These are phyloP conservation scores for Palythoa grandiflora DNA, from an alignment of 92 coral and sea anemone genomes.

Conservation along the genomic window DNA sequence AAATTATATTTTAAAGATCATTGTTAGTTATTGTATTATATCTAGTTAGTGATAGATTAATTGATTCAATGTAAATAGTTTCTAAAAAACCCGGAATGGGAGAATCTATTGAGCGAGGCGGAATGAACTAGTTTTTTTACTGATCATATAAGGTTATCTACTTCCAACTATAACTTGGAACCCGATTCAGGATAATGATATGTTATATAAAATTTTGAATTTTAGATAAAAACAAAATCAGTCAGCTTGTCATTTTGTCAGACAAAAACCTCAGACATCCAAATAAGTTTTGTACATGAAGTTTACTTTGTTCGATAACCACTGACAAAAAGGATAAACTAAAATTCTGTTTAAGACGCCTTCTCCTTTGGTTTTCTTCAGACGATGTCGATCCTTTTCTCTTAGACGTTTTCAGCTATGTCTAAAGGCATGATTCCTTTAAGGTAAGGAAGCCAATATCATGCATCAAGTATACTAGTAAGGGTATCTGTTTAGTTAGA, in stretches of 20 bases:
- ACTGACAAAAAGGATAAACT: neutral
- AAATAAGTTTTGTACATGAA: neutral
- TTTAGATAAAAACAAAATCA: too few species aligned
- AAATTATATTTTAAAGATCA: too few species aligned
- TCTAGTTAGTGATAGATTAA: too few species aligned
- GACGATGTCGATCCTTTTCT: conserved; percentile 82
- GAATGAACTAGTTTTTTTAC: too few species aligned
- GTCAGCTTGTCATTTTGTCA: neutral
- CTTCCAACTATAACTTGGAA: too few species aligned
- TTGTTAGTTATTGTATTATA: too few species aligned
- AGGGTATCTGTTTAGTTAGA: neutral
- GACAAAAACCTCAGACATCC: neutral
- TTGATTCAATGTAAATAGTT: too few species aligned
- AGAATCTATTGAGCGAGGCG: too few species aligned
- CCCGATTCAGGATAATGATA: too few species aligned
- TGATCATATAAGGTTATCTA: too few species aligned
- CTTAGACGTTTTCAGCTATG: conserved; percentile 75
- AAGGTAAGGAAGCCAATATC: conserved; percentile 59
- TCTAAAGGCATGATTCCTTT: conserved; percentile 49
- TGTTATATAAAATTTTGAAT: too few species aligned
- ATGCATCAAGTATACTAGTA: neutral
- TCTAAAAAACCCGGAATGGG: too few species aligned
- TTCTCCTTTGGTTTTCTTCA: conserved; percentile 38
- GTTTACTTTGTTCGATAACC: neutral
- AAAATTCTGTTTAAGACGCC: conserved; percentile 55